Evolutionary conservation across 2,113 vertebrate species (phyloP), one percentile per base, ranked within the genome.

Genomic region (Ptychochromis oligacanthus): DNA sequence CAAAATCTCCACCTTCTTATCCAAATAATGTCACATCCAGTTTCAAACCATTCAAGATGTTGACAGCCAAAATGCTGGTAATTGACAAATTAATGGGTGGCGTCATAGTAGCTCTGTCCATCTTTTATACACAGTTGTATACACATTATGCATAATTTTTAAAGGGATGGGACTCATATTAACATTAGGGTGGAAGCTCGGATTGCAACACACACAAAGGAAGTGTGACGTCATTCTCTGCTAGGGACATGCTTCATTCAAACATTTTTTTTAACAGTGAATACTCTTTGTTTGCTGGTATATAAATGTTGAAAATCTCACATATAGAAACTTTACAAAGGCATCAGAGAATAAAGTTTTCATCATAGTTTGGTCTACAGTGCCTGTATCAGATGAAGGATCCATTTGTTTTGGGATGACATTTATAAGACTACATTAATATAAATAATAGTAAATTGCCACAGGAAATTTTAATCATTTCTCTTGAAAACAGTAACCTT

Each of bases 401-500:
- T 56, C 18, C 9, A 31, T 7, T 49, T 15, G 5, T 52, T 55
- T 72, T 7, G 0, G 18, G 3, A n/a, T n/a, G 28, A 22, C 28
- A 20, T 79, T 49, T 38, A 18, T 36, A 46, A 24, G 20, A 49
- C n/a, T 40, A 14, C 38, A 9, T 54, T 28, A 13, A 28, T 54
- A 61, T 34, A 65, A 46, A 22, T 11, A 46, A 58, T 58, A 2
- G 55, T 20, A 64, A 40, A 56, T 20, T 22, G 0, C 28, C 1
- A 64, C 4, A 40, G 36, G 11, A 77, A 60, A 55, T 38, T 76
- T 61, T 18, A 57, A 72, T 75, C n/a, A 13, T 54, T 18, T 58
- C n/a, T 52, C 18, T 38, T 40, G 7, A 62, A 83, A 79, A 22
- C 52, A 62, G 61, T 57, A 67, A 75, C 57, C 82, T 46, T 60